Base-by-base conservation (phyloP, 2,113 vertebrate genomes). In the Dicrurus megarhynchus region DNA sequence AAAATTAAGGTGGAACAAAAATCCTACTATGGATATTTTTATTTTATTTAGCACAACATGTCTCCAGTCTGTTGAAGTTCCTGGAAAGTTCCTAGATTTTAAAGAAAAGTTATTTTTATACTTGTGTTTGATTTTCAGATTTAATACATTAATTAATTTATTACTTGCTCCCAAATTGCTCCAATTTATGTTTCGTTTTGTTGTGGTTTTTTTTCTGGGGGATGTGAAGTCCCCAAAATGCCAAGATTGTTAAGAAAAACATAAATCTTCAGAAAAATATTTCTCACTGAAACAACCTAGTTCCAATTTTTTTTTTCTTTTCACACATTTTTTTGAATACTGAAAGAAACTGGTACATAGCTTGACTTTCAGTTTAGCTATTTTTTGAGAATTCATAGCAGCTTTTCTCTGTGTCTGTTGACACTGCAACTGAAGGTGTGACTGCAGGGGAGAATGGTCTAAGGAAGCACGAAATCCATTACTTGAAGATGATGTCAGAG, bases 121-220 rank as follows among this genome's bases (percentile, higher is more conserved):
- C 6, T 59, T 42, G 7, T 33, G 12, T 20, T 69, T 57, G 7
- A 50, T 63, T 68, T 92, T 65, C 30, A 61, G 7, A 13, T 85
- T 68, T 35, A 70, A 6, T 12, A 75, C 53, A 37, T 7, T 12
- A 67, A 67, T 35, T 13, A 17, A n/a, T 59, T 68, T 32, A 49
- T 44, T 47, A 61, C 50, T 60, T 88, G 16, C 23, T 67, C 10
- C 4, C 15, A 77, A 63, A 49, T 57, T 32, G 16, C 6, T 59
- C 20, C 32, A 37, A 46, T 41, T 84, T 47, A 20, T 28, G 1
- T 19, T 67, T 39, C 28, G 3, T 5, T 52, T 57, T 47, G 2
- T 23, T 32, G 12, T 13, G 7, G 2, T 11, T 33, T 59, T 59
- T 37, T 42, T 53, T 9, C 10, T 3, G 0, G 3, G 3, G 16